Base-by-base conservation (phyloP, 2,113 vertebrate genomes). In the Merops nubicus region DNA sequence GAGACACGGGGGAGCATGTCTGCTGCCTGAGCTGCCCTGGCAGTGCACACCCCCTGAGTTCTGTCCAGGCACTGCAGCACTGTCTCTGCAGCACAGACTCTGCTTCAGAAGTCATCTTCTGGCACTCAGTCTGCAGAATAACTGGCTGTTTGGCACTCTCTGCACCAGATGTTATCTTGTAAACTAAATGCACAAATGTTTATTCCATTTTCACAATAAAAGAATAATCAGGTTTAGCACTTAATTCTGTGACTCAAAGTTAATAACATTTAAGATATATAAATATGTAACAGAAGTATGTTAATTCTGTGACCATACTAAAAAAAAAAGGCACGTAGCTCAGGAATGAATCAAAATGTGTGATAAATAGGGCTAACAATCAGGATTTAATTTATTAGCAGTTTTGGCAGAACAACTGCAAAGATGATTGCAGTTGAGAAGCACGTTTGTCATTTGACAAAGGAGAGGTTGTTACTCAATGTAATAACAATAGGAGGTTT, bases 371-470 rank as follows among this genome's bases (percentile, higher is more conserved):
- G 31, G 20, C 73, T 94, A 81, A 95, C 76, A 93, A 91, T 64
- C 84, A 75, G n/a, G 56, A 89, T 87, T 93, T 91, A 85, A 95
- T 89, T 96, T 92, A 95, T 96, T 86, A 94, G 53, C n/a, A 60
- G 31, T 90, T 92, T 92, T 89, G 91, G 88, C 88, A 96, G 83
- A 93, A 92, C 34, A 87, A 85, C 64, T 57, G 69, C 73, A 87
- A 83, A 92, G 70, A 88, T 74, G 51, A 92, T 60, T 73, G 80
- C 0, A 0, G 64, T 72, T 91, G 57, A 91, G 95, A 93, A 96
- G 60, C 48, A 86, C 1, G 4, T 68, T 80, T 54, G 13, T 84
- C 77, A 68, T 82, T 85, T 72, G 73, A 87, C 53, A 96, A 90
- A 92, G 31, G 25, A 86, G 34, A 91, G 14, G 59, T 14, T 78